Percentiles rank a stretch among this genome's conserved stretches.
Conservation (phyloP, 2,113 vertebrate species). For the Boulengeromyrus knoepffleri region DNA sequence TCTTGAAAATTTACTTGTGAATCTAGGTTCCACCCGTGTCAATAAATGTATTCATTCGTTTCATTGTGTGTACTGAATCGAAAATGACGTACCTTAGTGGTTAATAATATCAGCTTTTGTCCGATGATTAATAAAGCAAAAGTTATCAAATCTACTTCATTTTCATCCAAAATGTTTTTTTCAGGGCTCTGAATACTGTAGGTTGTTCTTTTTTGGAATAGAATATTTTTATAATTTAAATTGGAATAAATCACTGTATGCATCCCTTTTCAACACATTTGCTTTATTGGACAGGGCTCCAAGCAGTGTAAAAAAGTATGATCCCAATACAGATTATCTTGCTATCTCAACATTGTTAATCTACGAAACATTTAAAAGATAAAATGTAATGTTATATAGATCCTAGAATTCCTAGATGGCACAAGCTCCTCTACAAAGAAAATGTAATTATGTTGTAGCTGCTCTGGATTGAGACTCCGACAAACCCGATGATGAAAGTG, state of each 20-base stretch:
- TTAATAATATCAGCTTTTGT: too few relatives aligned
- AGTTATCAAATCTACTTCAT: not conserved
- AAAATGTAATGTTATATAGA: not conserved
- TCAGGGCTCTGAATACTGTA: too few relatives aligned
- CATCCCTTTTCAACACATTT: not conserved
- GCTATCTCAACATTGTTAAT: not conserved
- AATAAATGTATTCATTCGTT: too few relatives aligned
- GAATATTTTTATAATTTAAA: not conserved
- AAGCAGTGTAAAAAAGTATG: not conserved
- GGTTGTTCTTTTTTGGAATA: too few relatives aligned
- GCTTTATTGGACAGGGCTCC: not conserved
- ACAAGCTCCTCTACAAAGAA: not conserved
- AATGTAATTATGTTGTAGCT: constrained; percentile 57
- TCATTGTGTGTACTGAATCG: too few relatives aligned
- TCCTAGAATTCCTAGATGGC: not conserved
- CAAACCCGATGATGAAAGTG: constrained; percentile 83
- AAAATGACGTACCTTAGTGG: too few relatives aligned
- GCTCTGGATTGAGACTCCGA: constrained; percentile 87
- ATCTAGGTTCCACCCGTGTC: too few relatives aligned
- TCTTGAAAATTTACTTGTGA: too few relatives aligned
- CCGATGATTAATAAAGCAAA: too few relatives aligned
- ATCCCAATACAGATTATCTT: not conserved
- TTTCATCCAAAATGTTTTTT: not conserved
- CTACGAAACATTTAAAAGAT: not conserved
- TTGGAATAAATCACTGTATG: not conserved